phyloP scores from a whole-genome alignment of 64 coral and sea anemone genomes.

The Montipora cactus region DNA sequence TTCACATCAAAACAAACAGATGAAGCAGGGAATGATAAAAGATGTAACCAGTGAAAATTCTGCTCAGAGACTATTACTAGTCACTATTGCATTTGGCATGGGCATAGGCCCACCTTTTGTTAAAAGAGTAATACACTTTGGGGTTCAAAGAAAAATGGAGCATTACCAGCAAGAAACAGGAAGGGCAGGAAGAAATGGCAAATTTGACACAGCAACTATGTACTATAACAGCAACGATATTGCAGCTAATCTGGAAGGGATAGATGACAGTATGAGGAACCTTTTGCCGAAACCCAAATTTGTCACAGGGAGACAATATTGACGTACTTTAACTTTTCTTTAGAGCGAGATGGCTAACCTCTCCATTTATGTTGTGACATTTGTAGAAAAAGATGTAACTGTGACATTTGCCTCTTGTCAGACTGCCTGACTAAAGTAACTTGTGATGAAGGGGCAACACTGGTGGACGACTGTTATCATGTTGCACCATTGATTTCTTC shows the following conservation, averaged over 20 bases:
- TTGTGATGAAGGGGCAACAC: neutral
- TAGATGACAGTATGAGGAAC: slow-evolving; percentile 34
- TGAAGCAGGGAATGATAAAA: slow-evolving; percentile 4
- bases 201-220: slow-evolving; percentile 25
- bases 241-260: slow-evolving; percentile 50
- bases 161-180: slow-evolving; percentile 52
- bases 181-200: slow-evolving; percentile 55
- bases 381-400: neutral
- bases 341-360: neutral
- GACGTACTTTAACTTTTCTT: slow-evolving; percentile 35
- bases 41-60: neutral
- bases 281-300: slow-evolving; percentile 28
- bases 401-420: slow-evolving; percentile 15
- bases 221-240: slow-evolving; percentile 47
- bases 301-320: slow-evolving; percentile 31
- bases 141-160: slow-evolving; percentile 54
- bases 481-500: neutral
- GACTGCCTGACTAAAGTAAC: neutral
- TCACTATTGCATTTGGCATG: slow-evolving; percentile 55
- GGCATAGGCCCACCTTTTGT: slow-evolving; percentile 42
- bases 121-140: slow-evolving; percentile 44
- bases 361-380: neutral
- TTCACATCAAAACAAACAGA: neutral
- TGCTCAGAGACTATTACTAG: slow-evolving; percentile 17
- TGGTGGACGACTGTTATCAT: neutral